Evolutionary conservation across 2,888 invertebrate genomes (phyloP).

Genomic region (Chrysolina haemoptera): DNA sequence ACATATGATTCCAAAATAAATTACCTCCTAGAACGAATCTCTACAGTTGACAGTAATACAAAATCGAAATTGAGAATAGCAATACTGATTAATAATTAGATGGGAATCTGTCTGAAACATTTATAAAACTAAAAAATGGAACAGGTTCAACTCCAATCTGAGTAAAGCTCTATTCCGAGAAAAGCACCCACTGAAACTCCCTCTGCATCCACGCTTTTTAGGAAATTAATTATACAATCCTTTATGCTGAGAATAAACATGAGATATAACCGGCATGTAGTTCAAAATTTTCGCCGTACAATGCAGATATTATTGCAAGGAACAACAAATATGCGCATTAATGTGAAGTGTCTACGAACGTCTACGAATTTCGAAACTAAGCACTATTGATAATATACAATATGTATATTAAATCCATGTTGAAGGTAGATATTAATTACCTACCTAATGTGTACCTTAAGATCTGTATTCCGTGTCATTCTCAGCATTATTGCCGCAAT

Average conservation of each 20-base stretch:
- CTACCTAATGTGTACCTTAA: conserved; percentile 46
- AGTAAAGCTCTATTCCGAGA: background rate
- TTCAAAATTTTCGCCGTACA: background rate
- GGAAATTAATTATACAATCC: background rate
- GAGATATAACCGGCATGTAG: background rate
- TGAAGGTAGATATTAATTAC: conserved; percentile 49
- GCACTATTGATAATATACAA: background rate
- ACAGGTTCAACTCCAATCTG: no score
- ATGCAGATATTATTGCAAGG: background rate
- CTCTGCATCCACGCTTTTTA: background rate
- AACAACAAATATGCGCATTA: background rate
- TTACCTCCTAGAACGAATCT: background rate
- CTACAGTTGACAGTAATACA: no score
- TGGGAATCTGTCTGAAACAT: no score
- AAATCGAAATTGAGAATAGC: no score
- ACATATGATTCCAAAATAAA: background rate
- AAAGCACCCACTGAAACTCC: background rate
- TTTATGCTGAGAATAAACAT: background rate
- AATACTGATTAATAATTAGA: no score
- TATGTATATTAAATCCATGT: conserved; percentile 41
- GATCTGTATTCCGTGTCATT: conserved; percentile 40
- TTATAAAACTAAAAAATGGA: no score
- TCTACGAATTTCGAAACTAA: background rate
- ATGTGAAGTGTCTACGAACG: background rate
- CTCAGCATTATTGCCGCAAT: conserved; percentile 27